A percentile compares a stretch with the other conserved stretches of the same genome.
Evolutionary conservation across 2,888 invertebrate species (phyloP).

Genomic region (Scaptomyza reducta): DNA sequence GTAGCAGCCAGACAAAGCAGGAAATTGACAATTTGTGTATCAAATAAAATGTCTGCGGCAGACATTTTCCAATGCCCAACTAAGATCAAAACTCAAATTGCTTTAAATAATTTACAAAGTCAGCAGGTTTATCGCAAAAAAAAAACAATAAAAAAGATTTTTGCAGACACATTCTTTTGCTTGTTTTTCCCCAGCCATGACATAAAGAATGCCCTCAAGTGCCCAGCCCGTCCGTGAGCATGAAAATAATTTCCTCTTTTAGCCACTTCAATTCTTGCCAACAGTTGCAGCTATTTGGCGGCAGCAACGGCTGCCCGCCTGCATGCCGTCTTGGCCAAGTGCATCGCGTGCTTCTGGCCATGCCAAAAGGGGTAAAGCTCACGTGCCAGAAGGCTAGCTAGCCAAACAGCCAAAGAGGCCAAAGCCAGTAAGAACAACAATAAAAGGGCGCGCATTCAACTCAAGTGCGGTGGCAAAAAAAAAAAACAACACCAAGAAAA

Average conservation of each 20-base stretch:
- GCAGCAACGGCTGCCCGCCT: constrained; percentile 4
- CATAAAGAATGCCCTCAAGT: constrained; percentile 77
- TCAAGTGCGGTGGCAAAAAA: constrained; percentile 31
- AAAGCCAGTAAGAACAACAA: constrained; percentile 54
- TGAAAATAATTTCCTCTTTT: constrained; percentile 65
- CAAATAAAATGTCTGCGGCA: constrained; percentile 41
- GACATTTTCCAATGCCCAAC: constrained; percentile 26
- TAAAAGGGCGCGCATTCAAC: constrained; percentile 21
- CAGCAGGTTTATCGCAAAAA: constrained; percentile 25
- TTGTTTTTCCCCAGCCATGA: constrained; percentile 60
- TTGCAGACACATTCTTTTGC: constrained; percentile 37
- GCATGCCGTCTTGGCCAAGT: constrained; percentile 67
- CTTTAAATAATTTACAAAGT: constrained; percentile 68
- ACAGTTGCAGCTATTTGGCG: constrained; percentile 62
- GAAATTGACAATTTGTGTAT: constrained; percentile 72
- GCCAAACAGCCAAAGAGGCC: constrained; percentile 42
- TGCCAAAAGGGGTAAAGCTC: constrained; percentile 47
- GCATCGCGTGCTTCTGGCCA: constrained; percentile 72
- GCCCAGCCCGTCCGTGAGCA: constrained; percentile 67
- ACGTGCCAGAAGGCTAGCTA: constrained; percentile 34
- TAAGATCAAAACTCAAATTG: constrained; percentile 26
- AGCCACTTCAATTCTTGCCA: constrained; percentile 41
- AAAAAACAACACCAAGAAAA: no score
- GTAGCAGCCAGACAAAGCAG: constrained; percentile 61
- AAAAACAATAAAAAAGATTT: constrained; percentile 4